Evolutionary conservation across 2,888 invertebrate species (phyloP), one percentile per base, ranked within the genome.

Genomic region (Hirtodrosophila trivittata): DNA sequence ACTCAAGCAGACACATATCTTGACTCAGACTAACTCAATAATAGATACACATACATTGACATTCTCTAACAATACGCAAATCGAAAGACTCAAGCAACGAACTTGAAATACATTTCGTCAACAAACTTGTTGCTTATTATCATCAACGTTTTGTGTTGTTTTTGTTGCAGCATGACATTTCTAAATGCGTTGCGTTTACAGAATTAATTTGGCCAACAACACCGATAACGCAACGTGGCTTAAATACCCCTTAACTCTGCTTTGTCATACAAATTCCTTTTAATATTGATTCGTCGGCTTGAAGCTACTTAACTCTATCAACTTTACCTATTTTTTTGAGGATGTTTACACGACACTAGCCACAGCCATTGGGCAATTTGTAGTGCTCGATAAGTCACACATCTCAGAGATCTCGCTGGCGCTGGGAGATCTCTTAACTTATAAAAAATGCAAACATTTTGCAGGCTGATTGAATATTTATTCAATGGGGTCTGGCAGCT

Each of bases 101-200:
- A 86, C 86, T 85, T 85, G 83, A 85, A 81, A 75, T 47, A 66
- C 66, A 74, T 82, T 82, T 86, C 73, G 66, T 82, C 80, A 81
- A 62, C 66, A 35, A 47, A 43, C 12, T 55, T 45, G 41, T 46
- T 65, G 49, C 52, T 47, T 35, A 9, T 28, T 28, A n/a, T 25
- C 16, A 9, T 42, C 28, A 28, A 18, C 13, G 32, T 30, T 21
- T 51, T 38, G 35, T 43, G 63, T 46, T 66, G 39, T 42, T 41
- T 49, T 39, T 56, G 56, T 74, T 72, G 81, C 77, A 74, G 68
- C 75, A 60, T 58, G 59, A 46, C 54, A 59, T 80, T 70, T 70
- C 60, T 64, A 62, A 62, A 60, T 72, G 47, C 66, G 69, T 56
- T 58, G 64, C 38, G 64, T 65, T 71, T 73, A 67, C 69, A 75